phyloP scores from a whole-genome alignment of 2,113 vertebrate genomes.

The Coturnix japonica region DNA sequence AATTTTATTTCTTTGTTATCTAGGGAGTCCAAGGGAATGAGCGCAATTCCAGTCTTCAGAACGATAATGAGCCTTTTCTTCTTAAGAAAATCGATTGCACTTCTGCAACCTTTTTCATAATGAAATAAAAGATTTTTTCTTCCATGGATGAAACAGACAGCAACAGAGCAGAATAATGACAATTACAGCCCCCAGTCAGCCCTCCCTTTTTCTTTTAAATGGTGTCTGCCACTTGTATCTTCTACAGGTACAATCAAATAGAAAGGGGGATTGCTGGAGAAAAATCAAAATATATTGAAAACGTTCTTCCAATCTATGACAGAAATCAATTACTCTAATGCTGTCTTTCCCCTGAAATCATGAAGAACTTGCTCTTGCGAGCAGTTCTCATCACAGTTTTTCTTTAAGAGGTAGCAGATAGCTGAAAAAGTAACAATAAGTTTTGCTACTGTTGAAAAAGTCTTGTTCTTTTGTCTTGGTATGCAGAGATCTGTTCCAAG shows the following conservation, averaged over 20 bases:
- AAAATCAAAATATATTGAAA: conserved; percentile 53
- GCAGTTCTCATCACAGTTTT: not conserved
- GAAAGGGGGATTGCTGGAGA: not conserved
- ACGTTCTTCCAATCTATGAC: conserved; percentile 12
- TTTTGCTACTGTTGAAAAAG: not conserved
- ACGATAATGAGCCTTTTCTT: conserved; percentile 38
- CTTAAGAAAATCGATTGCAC: conserved; percentile 52
- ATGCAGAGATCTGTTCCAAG: not conserved
- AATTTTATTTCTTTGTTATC: conserved; percentile 53
- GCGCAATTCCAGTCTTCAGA: conserved; percentile 28
- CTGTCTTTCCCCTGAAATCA: not conserved
- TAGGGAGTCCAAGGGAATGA: conserved; percentile 28
- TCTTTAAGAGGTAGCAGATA: not conserved
- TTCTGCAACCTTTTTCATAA: conserved; percentile 60
- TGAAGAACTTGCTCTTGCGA: not conserved
- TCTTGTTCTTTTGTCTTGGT: not conserved
- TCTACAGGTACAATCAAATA: conserved; percentile 38
- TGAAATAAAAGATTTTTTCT: conserved; percentile 33
- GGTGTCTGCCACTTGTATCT: not conserved
- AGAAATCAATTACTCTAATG: conserved; percentile 26
- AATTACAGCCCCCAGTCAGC: not conserved
- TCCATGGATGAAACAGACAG: conserved; percentile 29
- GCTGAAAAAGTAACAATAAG: not conserved
- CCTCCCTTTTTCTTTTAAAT: not conserved
- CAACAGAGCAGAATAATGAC: conserved; percentile 38